Percentiles rank a stretch among this genome's conserved stretches.
Evolutionary conservation across 1,140 invertebrate species (phyloP).

Genomic region (Temnothorax longispinosus): DNA sequence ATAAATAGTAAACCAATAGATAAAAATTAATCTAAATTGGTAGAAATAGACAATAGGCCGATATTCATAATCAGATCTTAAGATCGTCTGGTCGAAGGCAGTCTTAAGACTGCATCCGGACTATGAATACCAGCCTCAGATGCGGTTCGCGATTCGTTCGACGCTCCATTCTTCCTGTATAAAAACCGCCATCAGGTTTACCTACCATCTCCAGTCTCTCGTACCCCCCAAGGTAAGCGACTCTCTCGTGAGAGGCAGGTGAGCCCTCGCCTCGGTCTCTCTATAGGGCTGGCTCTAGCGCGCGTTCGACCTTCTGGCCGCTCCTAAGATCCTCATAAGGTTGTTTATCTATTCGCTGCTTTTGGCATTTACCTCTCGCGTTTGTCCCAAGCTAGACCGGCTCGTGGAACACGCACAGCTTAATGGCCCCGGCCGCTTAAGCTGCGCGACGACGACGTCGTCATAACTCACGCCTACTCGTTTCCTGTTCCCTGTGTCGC

Average conservation of each 20-base stretch:
- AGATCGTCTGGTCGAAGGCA: too few species aligned
- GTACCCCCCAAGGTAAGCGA: background rate
- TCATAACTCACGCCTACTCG: slow-evolving; percentile 67
- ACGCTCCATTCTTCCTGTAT: background rate
- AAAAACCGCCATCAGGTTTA: background rate
- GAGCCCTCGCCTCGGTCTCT: slow-evolving; percentile 31
- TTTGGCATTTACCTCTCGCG: slow-evolving; percentile 62
- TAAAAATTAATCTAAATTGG: too few species aligned
- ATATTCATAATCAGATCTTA: too few species aligned
- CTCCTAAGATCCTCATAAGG: slow-evolving; percentile 73
- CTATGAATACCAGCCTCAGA: too few species aligned
- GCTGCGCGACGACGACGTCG: slow-evolving; percentile 12
- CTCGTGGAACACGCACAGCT: background rate
- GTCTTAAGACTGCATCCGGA: too few species aligned
- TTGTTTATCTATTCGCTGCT: slow-evolving; percentile 77
- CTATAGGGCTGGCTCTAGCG: slow-evolving; percentile 48
- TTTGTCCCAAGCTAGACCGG: slow-evolving; percentile 48
- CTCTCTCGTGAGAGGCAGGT: background rate
- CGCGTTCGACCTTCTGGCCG: slow-evolving; percentile 70
- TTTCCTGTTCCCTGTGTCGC: slow-evolving; percentile 64
- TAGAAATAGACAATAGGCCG: too few species aligned
- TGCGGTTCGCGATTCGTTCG: too few species aligned
- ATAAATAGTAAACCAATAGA: too few species aligned
- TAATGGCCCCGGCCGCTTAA: background rate
- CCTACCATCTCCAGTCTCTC: background rate